A percentile compares a stretch with the other conserved stretches of the same genome.
These are phyloP conservation scores for Crotophaga sulcirostris DNA, from an alignment of 2,113 vertebrate species.

Conservation along the genomic window DNA sequence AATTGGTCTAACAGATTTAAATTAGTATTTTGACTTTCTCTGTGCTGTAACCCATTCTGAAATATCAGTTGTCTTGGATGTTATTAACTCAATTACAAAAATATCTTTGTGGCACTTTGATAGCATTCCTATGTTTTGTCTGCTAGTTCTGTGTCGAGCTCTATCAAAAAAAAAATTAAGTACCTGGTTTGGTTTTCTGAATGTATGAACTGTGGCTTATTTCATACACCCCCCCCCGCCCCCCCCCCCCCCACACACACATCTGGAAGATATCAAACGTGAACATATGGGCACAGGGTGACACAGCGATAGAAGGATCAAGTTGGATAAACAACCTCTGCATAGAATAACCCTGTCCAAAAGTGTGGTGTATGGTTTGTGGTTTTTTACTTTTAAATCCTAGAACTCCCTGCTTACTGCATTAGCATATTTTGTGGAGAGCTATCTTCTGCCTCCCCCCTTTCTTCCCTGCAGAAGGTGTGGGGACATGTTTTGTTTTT, in stretches of 20 bases:
- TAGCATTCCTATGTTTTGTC: neutral
- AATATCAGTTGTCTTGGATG: neutral
- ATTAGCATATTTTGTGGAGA: neutral
- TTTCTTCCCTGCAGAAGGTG: neutral
- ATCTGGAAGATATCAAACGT: constrained; percentile 34
- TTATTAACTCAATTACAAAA: neutral
- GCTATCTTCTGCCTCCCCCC: neutral
- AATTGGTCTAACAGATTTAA: neutral
- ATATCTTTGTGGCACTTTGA: neutral
- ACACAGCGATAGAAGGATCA: constrained; percentile 44
- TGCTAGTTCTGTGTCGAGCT: neutral
- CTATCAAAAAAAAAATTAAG: neutral
- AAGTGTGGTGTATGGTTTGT: constrained; percentile 5
- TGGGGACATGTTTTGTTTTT: neutral
- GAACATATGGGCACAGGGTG: constrained; percentile 49
- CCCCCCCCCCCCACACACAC: accelerated
- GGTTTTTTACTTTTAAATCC: constrained; percentile 42
- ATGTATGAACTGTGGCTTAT: neutral
- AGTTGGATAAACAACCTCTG: constrained; percentile 56
- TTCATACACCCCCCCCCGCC: neutral
- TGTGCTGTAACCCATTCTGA: neutral
- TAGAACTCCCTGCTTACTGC: neutral
- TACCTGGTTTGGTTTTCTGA: neutral
- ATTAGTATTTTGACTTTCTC: neutral
- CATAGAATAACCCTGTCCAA: neutral